phyloP scores from a whole-genome alignment of 1,140 invertebrate species.

The Microplitis demolitor region DNA sequence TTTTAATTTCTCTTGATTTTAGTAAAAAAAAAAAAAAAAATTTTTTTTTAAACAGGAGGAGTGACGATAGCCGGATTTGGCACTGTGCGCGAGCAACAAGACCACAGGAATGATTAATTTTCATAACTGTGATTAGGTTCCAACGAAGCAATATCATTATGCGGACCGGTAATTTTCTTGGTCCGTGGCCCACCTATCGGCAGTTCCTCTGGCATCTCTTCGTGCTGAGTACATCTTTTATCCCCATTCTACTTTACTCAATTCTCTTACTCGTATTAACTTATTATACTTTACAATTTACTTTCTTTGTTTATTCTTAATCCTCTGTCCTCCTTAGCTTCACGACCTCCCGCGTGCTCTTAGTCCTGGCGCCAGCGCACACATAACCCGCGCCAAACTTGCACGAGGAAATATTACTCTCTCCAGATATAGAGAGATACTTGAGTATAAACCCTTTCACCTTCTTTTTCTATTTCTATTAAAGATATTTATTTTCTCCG shows the following conservation, averaged over 20 bases:
- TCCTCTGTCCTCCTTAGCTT: conserved; percentile 20
- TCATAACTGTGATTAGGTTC: conserved; percentile 53
- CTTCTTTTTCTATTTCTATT: neutral
- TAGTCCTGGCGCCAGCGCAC: conserved; percentile 39
- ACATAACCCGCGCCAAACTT: conserved; percentile 32
- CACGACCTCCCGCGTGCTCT: conserved; percentile 47
- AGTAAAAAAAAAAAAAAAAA: no score
- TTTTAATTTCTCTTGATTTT: no score
- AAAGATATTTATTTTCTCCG: neutral
- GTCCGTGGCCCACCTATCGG: conserved; percentile 44
- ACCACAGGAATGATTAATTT: conserved; percentile 57
- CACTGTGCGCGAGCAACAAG: conserved; percentile 32
- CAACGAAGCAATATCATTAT: conserved; percentile 52
- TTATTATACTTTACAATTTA: neutral
- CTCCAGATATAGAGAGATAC: neutral
- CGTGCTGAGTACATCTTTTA: conserved; percentile 19
- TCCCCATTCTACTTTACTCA: conserved; percentile 16
- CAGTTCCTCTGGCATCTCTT: conserved; percentile 21
- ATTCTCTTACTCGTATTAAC: neutral
- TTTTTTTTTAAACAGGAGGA: neutral
- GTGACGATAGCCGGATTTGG: conserved; percentile 31
- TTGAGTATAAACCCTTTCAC: neutral
- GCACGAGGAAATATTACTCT: conserved; percentile 26
- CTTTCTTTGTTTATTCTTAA: conserved; percentile 28
- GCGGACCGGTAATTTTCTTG: conserved; percentile 38